Evolutionary conservation across 2,113 vertebrate genomes (phyloP).

Genomic region (Machaerirhynchus nigripectus): DNA sequence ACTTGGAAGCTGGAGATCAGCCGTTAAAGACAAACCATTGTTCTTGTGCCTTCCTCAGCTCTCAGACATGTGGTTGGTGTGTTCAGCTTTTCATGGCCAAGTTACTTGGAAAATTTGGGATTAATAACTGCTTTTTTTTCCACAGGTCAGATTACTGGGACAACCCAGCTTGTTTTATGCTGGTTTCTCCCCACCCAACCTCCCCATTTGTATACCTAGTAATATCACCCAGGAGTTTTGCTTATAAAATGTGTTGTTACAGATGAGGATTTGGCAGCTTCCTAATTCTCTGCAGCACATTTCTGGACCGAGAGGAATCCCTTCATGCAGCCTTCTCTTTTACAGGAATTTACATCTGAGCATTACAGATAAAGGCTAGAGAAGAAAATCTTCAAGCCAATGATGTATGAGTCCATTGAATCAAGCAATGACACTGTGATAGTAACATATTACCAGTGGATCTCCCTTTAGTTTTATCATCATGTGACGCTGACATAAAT

Average conservation of each 20-base stretch:
- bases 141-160: not conserved
- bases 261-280: not conserved
- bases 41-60: not conserved
- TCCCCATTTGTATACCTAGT: not conserved
- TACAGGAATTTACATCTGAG: not conserved
- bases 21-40: not conserved
- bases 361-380: not conserved
- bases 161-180: not conserved
- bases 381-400: not conserved
- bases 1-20: not conserved
- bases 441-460: not conserved
- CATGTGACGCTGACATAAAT: conserved; percentile 8
- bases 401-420: not conserved
- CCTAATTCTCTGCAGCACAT: not conserved
- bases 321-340: not conserved
- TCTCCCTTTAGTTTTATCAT: not conserved
- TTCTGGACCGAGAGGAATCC: not conserved
- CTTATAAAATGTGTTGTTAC: not conserved
- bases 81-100: not conserved
- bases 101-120: not conserved
- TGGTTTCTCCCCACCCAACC: not conserved
- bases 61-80: not conserved
- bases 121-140: not conserved
- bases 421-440: not conserved
- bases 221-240: not conserved